Percentiles rank a stretch among this genome's conserved stretches.
These are phyloP conservation scores for Sesamia nonagrioides DNA, from an alignment of 1,140 invertebrate genomes.

Conservation along the genomic window DNA sequence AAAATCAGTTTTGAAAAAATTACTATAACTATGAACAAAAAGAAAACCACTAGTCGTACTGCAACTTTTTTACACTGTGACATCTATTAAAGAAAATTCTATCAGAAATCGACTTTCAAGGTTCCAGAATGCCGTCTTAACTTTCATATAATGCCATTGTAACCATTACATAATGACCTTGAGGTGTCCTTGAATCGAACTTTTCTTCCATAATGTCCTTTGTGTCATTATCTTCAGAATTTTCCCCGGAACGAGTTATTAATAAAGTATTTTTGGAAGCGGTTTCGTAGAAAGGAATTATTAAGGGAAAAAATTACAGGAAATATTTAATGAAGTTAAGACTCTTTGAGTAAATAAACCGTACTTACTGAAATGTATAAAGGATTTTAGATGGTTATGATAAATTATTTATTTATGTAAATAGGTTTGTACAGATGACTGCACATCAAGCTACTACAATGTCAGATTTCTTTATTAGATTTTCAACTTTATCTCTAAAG, in stretches of 20 bases:
- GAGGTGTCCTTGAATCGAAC: background rate
- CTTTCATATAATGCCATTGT: constrained; percentile 4
- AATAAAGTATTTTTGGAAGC: background rate
- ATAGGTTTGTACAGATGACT: no score
- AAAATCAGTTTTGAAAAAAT: no score
- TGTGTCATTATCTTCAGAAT: background rate
- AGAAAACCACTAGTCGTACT: background rate
- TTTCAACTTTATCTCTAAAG: no score
- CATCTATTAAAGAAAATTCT: background rate
- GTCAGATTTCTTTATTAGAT: no score
- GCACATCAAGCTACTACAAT: no score
- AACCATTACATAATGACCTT: constrained; percentile 5
- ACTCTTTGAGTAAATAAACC: background rate
- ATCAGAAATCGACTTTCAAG: constrained; percentile 9
- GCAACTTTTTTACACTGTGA: background rate
- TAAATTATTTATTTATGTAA: no score
- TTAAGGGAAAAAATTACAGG: background rate
- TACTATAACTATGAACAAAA: no score
- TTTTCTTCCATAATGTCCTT: background rate
- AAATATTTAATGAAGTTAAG: background rate
- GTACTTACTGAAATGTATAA: background rate
- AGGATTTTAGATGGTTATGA: no score
- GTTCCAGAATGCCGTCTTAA: background rate
- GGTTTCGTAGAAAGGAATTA: background rate
- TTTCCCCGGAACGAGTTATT: background rate